Evolutionary conservation across 2,888 invertebrate species (phyloP).

Genomic region (Synergus umbraculus): DNA sequence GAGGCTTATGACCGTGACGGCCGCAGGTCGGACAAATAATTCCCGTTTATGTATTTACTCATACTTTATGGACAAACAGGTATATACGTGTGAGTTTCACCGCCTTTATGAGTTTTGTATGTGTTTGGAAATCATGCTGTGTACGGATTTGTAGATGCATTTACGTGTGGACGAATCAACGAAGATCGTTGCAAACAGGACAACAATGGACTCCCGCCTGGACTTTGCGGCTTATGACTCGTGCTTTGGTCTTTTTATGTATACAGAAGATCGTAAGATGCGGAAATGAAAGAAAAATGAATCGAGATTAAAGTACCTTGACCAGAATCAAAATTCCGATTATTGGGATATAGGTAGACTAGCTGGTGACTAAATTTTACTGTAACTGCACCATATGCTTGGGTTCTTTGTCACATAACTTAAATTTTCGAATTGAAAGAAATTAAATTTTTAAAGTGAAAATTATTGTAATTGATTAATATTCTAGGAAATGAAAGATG

Average conservation of each 20-base stretch:
- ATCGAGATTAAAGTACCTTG: background rate
- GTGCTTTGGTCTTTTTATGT: background rate
- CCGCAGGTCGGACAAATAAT: conserved; percentile 26
- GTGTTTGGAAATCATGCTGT: background rate
- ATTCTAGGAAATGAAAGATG: too few species aligned
- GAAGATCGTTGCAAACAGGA: conserved; percentile 18
- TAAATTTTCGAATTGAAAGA: too few species aligned
- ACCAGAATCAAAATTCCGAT: background rate
- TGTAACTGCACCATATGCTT: too few species aligned
- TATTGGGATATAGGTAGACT: background rate
- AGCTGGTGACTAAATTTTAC: too few species aligned
- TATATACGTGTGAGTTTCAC: conserved; percentile 3
- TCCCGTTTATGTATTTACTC: conserved; percentile 21
- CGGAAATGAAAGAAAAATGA: background rate
- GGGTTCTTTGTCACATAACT: too few species aligned
- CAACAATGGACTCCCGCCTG: conserved; percentile 25
- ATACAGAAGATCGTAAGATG: background rate
- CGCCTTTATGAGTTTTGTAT: background rate
- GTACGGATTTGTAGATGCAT: conserved; percentile 6
- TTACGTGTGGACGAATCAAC: conserved; percentile 6
- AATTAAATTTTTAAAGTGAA: too few species aligned
- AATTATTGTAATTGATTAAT: too few species aligned
- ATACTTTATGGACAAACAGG: conserved; percentile 5
- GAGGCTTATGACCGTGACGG: conserved; percentile 12
- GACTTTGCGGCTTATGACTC: conserved; percentile 22